These are phyloP conservation scores for Caenorhabditis japonica DNA, from an alignment of 2,888 invertebrate genomes.

Conservation along the genomic window DNA sequence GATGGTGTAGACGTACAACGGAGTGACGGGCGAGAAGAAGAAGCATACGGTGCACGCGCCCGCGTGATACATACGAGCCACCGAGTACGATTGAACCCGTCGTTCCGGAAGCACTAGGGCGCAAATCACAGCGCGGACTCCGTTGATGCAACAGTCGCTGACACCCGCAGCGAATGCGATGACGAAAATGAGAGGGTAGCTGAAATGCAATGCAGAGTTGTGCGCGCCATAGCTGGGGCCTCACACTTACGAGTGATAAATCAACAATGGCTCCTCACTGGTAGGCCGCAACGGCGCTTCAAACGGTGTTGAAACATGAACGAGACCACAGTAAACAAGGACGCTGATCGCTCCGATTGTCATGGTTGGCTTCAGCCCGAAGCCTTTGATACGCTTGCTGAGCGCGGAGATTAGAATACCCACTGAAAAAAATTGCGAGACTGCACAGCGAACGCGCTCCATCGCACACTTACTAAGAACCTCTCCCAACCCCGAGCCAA, in stretches of 20 bases:
- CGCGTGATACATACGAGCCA: conserved; percentile 61
- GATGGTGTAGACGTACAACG: conserved; percentile 32
- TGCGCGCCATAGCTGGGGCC: no score
- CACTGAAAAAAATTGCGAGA: conserved; percentile 44
- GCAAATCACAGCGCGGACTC: conserved; percentile 55
- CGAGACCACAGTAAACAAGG: conserved; percentile 14
- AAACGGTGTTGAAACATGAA: conserved; percentile 51
- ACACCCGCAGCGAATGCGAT: conserved; percentile 55
- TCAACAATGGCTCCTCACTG: conserved; percentile 29
- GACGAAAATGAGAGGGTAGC: conserved; percentile 32
- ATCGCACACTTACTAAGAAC: conserved; percentile 50
- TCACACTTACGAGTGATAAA: conserved; percentile 37
- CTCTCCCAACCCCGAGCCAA: conserved; percentile 56
- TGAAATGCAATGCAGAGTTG: conserved; percentile 18
- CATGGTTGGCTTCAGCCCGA: conserved; percentile 60
- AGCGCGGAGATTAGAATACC: conserved; percentile 50
- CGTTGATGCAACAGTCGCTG: conserved; percentile 56
- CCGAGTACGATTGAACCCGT: conserved; percentile 57
- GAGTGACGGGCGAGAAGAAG: conserved; percentile 23
- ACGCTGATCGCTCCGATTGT: conserved; percentile 29
- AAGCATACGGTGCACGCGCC: conserved; percentile 12
- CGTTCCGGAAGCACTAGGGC: conserved; percentile 55
- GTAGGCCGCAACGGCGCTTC: conserved; percentile 54
- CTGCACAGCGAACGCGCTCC: not conserved
- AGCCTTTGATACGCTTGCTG: conserved; percentile 52